Evolutionary conservation across 2,797 vertebrate genomes (phyloP).

Genomic region (Danio aesculapii): DNA sequence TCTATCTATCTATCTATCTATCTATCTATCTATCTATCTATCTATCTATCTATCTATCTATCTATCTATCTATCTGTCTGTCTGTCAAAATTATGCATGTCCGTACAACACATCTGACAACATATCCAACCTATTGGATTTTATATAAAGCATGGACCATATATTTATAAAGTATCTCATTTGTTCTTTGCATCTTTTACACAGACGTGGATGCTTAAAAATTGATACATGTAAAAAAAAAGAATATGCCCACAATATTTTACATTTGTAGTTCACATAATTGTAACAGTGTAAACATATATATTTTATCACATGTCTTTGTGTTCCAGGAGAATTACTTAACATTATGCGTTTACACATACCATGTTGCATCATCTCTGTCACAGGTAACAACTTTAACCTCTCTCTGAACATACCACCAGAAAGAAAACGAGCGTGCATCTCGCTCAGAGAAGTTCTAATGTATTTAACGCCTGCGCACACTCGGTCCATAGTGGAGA

Average conservation of each 20-base stretch:
- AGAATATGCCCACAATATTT: not conserved
- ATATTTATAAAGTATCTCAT: not conserved
- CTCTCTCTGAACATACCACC: not conserved
- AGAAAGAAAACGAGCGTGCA: constrained; percentile 1
- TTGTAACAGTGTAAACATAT: not conserved
- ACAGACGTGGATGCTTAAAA: not conserved
- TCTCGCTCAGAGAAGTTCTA: constrained; percentile 27
- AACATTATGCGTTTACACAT: not conserved
- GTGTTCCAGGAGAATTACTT: not conserved
- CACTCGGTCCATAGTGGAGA: constrained; percentile 65
- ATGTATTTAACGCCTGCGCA: constrained; percentile 60
- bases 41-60: not conserved
- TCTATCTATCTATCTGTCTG: not conserved
- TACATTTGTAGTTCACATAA: not conserved
- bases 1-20: no score
- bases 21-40: not conserved
- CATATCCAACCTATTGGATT: constrained; percentile 4
- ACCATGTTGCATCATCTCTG: not conserved
- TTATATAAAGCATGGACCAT: constrained; percentile 48
- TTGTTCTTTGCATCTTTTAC: constrained; percentile 7
- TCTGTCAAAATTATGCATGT: no score
- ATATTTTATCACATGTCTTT: not conserved
- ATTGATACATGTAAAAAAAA: not conserved
- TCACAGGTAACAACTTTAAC: not conserved
- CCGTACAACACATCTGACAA: no score